Percentiles rank a stretch among this genome's conserved stretches.
Evolutionary conservation across 2,113 vertebrate genomes (phyloP).

Genomic region (Tapirus terrestris): DNA sequence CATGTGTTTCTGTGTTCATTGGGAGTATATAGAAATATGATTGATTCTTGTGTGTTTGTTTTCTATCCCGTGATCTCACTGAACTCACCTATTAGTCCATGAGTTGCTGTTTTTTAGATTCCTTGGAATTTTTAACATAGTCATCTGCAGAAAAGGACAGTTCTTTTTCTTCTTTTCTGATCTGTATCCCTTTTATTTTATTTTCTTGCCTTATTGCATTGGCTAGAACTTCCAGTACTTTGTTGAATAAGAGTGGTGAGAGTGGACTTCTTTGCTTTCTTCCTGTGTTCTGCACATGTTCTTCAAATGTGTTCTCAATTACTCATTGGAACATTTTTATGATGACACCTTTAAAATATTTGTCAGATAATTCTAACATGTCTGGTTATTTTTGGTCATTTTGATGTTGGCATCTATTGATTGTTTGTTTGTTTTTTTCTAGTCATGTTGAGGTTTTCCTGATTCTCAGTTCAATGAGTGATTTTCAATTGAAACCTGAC

Average conservation of each 20-base stretch:
- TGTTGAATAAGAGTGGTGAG: neutral
- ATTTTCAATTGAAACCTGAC: neutral
- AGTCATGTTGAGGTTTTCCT: too few species aligned
- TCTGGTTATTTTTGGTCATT: too few species aligned
- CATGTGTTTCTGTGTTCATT: neutral
- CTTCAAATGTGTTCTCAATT: neutral
- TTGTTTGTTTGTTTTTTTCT: too few species aligned
- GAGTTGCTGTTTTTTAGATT: neutral
- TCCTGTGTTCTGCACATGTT: neutral
- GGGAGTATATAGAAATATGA: neutral
- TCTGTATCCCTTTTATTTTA: neutral
- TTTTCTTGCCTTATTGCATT: neutral
- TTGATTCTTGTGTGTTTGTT: neutral
- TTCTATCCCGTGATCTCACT: neutral
- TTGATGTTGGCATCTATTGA: too few species aligned
- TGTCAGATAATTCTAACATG: too few species aligned
- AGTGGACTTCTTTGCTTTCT: neutral
- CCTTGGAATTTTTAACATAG: neutral
- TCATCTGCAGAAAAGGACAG: neutral
- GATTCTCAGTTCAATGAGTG: neutral
- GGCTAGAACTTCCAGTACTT: neutral
- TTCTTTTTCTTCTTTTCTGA: neutral
- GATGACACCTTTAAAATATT: too few species aligned
- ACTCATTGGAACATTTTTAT: too few species aligned
- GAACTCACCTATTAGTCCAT: neutral